Base-by-base conservation (phyloP, 2,888 invertebrate genomes). In the Cataglyphis altisquamis region DNA sequence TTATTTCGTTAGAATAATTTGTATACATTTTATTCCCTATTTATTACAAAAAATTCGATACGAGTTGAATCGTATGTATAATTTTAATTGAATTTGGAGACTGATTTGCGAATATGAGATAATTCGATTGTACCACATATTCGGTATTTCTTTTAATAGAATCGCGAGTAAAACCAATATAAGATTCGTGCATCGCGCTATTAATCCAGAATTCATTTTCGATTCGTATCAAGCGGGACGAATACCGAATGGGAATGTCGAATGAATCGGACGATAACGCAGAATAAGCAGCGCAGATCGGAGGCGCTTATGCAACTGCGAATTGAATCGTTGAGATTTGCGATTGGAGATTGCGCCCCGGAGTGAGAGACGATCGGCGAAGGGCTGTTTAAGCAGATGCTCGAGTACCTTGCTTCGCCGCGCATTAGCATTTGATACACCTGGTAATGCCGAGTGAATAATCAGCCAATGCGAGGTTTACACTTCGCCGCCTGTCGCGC, bases 361-460 rank as follows among this genome's bases (percentile, higher is more conserved):
- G 18, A 21, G 32, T 8, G 74, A 75, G 64, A 60, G 82, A 70
- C 82, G 84, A 74, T 52, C 52, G 84, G 84, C 82, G 66, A 77
- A 86, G 73, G 78, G 36, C 32, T 15, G 60, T 25, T 52, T 52
- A 70, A 55, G 86, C 18, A 57, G 62, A 75, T 78, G 73, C 60
- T 80, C 41, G 70, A 60, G 57, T 80, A 15, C 52, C 41, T 70
- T 48, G 75, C 18, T 52, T 67, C 80, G 68, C 21, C 32, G 78
- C 64, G 66, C 32, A 63, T 68, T 82, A 74, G 78, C 80, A 72
- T 88, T 63, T 68, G 75, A 55, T 75, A 78, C 75, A 87, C 67
- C 75, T 64, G 55, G 78, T 64, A 80, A 87, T 85, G 60, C 78
- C 60, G 72, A 70, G 70, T 18, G 70, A 78, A 60, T 78, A 72